Evolutionary conservation across 1,140 invertebrate genomes (phyloP), one percentile per base, ranked within the genome.

Genomic region (Micrasema minimum): DNA sequence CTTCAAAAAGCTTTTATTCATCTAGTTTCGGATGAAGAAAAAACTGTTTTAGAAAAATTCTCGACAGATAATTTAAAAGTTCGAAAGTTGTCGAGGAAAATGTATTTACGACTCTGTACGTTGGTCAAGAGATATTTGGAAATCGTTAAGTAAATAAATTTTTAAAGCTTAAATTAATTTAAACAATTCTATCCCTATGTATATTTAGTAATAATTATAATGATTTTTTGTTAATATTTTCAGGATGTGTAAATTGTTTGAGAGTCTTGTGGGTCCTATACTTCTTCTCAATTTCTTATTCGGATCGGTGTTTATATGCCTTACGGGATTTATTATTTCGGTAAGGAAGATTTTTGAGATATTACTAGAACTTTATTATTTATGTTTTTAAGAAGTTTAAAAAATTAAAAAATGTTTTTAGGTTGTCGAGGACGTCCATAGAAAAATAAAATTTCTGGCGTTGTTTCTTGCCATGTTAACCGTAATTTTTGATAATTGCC

Each of bases 281-380:
- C 43, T 69, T 10, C n/a, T 69, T 53, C 5, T 69, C 18, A 69
- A 69, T 14, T 69, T 69, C 23, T 31, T 48, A 41, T 12, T 69
- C 26, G 67, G 67, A 48, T 69, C 67, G 6, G 61, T 69, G 14
- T 69, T 69, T 16, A 46, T 69, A 2, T 69, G 55, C 23, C 48
- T 61, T 2, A 69, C 55, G 1, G 41, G 53, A 11, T 69, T 69
- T 18, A 59, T 48, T 12, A 26, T 69, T 18, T 61, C 43, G 11
- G 67, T 69, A 26, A 35, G 51, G 41, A 46, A 23, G 6, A 22
- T 31, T 5, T 67, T n/a, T n/a, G n/a, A n/a, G n/a, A n/a, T n/a
- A n/a, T n/a, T n/a, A n/a, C n/a, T n/a, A n/a, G n/a, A n/a, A n/a
- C n/a, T n/a, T n/a, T n/a, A n/a, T n/a, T n/a, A n/a, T n/a, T n/a